Conservation (phyloP, 2,113 vertebrate species). For the Chaetorhynchus papuensis region DNA sequence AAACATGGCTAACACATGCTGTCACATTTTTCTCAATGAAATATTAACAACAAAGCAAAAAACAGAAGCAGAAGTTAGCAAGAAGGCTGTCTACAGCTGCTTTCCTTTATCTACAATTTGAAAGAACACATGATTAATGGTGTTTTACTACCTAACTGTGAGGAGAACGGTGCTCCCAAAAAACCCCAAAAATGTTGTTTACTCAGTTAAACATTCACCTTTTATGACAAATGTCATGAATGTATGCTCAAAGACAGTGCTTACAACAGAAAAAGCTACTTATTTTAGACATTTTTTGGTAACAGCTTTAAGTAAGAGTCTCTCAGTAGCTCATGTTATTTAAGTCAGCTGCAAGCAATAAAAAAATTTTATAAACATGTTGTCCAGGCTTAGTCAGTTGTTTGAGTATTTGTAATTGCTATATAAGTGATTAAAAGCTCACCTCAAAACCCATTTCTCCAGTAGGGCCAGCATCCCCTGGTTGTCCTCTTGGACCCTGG, state of each 20-base stretch:
- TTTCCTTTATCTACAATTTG: neutral
- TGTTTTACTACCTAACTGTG: neutral
- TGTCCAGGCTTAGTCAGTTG: neutral
- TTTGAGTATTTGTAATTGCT: neutral
- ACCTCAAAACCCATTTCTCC: constrained; percentile 91
- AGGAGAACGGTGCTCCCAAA: neutral
- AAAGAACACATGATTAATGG: neutral
- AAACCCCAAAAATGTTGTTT: neutral
- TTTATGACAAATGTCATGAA: neutral
- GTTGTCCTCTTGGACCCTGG: constrained; percentile 86
- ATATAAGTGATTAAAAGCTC: neutral
- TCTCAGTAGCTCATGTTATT: neutral
- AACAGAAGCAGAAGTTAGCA: neutral
- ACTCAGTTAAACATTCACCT: neutral
- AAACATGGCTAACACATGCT: neutral
- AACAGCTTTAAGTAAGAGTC: neutral
- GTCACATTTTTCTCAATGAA: neutral
- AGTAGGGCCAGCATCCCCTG: constrained; percentile 82
- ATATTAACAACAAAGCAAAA: neutral
- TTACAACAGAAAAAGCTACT: neutral
- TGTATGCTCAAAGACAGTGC: neutral
- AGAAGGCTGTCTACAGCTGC: neutral
- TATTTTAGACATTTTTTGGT: neutral
- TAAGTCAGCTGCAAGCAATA: neutral
- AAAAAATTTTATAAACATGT: neutral